A percentile compares a stretch with the other conserved stretches of the same genome.
Conservation (phyloP, 1,140 invertebrate species). For the Drosophila malerkotliana region DNA sequence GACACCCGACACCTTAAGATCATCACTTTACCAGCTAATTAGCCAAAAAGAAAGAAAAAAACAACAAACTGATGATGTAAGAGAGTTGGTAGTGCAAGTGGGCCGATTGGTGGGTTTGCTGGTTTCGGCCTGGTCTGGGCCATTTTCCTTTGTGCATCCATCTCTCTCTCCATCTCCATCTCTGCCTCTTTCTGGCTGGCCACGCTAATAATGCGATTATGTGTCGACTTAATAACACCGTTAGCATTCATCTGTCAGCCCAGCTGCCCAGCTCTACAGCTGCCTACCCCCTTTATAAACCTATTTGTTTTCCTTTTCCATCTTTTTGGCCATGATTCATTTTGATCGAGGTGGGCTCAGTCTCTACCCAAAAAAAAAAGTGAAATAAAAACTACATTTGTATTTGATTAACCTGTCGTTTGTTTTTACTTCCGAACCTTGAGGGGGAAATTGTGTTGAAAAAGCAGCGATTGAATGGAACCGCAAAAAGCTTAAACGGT, state of each 20-base stretch:
- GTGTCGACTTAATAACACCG: conserved; percentile 67
- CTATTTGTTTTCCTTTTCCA: background rate
- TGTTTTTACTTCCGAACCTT: background rate
- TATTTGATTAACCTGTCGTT: conserved; percentile 8
- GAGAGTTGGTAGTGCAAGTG: conserved; percentile 4
- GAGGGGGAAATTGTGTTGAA: background rate
- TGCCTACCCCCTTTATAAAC: background rate
- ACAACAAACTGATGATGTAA: conserved; percentile 17
- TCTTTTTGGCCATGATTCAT: background rate
- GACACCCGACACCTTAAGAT: conserved; percentile 40
- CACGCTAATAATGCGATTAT: conserved; percentile 77
- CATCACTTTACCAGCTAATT: conserved; percentile 42
- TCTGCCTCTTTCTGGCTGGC: conserved; percentile 13
- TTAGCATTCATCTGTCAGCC: conserved; percentile 19
- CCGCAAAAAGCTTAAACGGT: conserved; percentile 1
- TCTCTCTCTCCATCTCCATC: too few relatives aligned
- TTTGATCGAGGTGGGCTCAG: background rate
- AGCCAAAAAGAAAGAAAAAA: conserved; percentile 16
- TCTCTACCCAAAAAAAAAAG: too few relatives aligned
- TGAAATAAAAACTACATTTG: background rate
- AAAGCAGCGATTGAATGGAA: background rate
- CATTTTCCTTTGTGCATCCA: background rate
- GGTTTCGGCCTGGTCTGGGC: conserved; percentile 1
- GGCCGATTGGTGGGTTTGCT: conserved; percentile 26
- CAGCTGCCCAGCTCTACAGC: background rate